Conservation (phyloP, 2,888 invertebrate genomes). For the Meiosimyza platycephala region DNA sequence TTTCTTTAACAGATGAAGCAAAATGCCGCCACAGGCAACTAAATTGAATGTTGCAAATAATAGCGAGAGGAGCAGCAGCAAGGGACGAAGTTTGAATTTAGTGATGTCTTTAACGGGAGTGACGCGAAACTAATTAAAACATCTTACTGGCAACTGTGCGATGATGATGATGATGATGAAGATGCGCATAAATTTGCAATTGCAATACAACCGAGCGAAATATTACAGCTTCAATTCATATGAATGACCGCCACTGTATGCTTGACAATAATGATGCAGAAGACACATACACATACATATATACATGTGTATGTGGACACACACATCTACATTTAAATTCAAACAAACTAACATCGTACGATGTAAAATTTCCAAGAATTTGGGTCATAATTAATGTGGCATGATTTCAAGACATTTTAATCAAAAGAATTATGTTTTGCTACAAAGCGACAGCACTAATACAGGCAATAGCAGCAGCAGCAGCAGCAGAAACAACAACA, state of each 20-base stretch:
- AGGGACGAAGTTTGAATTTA: too few relatives aligned
- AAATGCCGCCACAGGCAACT: conserved; percentile 29
- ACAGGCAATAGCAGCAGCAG: conserved; percentile 11
- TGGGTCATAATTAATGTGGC: conserved; percentile 68
- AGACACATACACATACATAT: conserved; percentile 3
- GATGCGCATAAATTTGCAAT: neutral
- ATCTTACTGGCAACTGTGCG: conserved; percentile 4
- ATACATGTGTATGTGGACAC: neutral
- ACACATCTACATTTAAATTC: conserved; percentile 1
- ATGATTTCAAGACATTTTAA: conserved; percentile 64
- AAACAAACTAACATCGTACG: conserved; percentile 51
- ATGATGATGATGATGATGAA: neutral
- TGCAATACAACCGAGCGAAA: neutral
- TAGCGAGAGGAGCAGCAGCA: too few relatives aligned
- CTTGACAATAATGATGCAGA: neutral
- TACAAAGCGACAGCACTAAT: neutral
- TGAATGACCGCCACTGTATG: conserved; percentile 25
- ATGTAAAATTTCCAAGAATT: conserved; percentile 64
- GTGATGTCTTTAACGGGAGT: too few relatives aligned
- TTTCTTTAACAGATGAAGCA: conserved; percentile 24
- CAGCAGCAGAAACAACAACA: neutral
- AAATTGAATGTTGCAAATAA: neutral
- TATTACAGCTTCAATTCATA: neutral
- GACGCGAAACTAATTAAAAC: conserved; percentile 32
- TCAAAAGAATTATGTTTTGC: conserved; percentile 50